Conservation (phyloP, 2,113 vertebrate genomes). For the Mormyrus lacerda region DNA sequence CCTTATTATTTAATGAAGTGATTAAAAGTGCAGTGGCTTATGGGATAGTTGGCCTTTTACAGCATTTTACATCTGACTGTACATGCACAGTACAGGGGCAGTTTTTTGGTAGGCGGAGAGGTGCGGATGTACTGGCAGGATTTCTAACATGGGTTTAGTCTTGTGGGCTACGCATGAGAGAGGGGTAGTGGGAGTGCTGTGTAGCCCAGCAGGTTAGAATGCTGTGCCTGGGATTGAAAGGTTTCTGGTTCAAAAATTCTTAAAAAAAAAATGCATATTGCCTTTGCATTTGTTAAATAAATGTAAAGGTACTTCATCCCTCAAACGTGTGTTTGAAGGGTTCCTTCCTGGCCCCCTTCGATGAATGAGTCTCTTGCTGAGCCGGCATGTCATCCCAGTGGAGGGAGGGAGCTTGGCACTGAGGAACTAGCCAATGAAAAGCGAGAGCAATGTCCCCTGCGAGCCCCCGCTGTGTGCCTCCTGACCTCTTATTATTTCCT, state of each 20-base stretch:
- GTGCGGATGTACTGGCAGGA: neutral
- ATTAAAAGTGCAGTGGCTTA: constrained; percentile 28
- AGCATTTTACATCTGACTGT: neutral
- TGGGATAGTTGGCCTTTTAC: neutral
- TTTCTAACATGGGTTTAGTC: neutral
- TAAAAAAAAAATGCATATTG: neutral
- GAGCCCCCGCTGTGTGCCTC: constrained; percentile 21
- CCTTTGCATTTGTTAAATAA: neutral
- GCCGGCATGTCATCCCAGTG: neutral
- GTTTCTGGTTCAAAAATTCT: neutral
- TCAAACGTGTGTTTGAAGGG: neutral
- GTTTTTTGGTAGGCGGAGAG: neutral
- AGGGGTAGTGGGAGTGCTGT: neutral
- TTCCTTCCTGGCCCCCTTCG: neutral
- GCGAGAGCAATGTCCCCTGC: constrained; percentile 35
- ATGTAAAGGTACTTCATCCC: neutral
- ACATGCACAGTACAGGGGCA: neutral
- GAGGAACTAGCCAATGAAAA: constrained; percentile 37
- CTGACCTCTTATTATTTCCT: constrained; percentile 25
- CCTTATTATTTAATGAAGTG: constrained; percentile 34
- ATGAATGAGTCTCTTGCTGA: constrained; percentile 3
- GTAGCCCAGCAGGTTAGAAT: neutral
- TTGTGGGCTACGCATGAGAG: neutral
- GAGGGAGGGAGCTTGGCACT: constrained; percentile 17
- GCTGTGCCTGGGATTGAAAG: neutral